Percentiles rank a stretch among this genome's conserved stretches.
Conservation (phyloP, 2,797 vertebrate species). For the Schizothorax lantsangensis region DNA sequence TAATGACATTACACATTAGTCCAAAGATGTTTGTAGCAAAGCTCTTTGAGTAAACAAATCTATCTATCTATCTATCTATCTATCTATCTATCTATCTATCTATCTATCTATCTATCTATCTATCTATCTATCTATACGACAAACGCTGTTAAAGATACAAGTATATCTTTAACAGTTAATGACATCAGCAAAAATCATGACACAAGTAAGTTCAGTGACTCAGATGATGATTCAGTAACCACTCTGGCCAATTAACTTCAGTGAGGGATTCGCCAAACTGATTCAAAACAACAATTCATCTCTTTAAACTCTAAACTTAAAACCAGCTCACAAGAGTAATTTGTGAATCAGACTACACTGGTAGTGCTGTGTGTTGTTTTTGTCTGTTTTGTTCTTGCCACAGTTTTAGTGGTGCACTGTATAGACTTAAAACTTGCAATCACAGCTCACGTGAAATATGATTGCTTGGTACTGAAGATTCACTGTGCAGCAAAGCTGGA, state of each 20-base stretch:
- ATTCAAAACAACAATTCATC: neutral
- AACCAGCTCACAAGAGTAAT: neutral
- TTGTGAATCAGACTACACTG: neutral
- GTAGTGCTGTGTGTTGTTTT: neutral
- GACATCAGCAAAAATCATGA: neutral
- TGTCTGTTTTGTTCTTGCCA: neutral
- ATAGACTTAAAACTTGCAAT: neutral
- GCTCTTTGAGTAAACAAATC: neutral
- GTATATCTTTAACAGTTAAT: neutral
- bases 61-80: neutral
- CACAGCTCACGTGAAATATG: neutral
- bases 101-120: no score
- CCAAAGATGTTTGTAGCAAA: neutral
- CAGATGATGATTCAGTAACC: neutral
- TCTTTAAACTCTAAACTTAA: neutral
- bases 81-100: no score
- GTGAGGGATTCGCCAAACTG: neutral
- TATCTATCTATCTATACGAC: no score
- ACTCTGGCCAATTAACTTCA: neutral
- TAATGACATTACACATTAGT: slow-evolving; percentile 16
- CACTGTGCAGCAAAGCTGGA: neutral
- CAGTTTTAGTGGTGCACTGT: neutral
- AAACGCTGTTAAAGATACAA: neutral
- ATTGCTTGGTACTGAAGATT: slow-evolving; percentile 7
- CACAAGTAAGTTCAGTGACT: neutral